A percentile compares a stretch with the other conserved stretches of the same genome.
Conservation (phyloP, 2,797 vertebrate genomes). For the Crocidura indochinensis region DNA sequence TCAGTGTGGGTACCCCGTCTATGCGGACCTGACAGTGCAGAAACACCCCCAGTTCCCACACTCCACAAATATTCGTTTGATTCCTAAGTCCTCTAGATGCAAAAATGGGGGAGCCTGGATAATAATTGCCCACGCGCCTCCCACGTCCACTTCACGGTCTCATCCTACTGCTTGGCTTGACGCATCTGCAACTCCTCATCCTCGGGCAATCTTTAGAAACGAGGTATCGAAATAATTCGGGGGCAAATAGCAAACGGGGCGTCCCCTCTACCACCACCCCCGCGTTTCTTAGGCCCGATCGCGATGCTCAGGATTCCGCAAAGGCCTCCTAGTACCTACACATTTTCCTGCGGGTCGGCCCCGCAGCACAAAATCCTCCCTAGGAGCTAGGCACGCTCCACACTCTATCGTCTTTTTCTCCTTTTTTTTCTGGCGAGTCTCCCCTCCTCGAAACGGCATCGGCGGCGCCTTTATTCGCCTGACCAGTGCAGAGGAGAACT, state of each 20-base stretch:
- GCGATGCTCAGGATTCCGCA: conserved; percentile 4
- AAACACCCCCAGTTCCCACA: conserved; percentile 6
- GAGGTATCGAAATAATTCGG: not conserved
- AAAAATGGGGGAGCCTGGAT: conserved; percentile 14
- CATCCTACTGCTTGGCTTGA: not conserved
- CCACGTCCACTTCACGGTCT: not conserved
- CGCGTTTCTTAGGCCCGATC: not conserved
- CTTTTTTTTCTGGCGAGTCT: conserved; percentile 57
- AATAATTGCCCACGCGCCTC: not conserved
- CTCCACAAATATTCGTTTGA: conserved; percentile 5
- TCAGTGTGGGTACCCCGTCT: not conserved
- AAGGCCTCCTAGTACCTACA: not conserved
- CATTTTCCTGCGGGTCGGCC: conserved; percentile 39
- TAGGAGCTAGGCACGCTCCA: conserved; percentile 73
- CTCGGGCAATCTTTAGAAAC: conserved; percentile 21
- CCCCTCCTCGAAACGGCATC: conserved; percentile 75
- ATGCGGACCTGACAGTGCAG: not conserved
- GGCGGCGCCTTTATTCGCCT: conserved; percentile 83
- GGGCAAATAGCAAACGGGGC: not conserved
- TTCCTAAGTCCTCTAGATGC: not conserved
- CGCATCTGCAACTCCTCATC: conserved; percentile 8
- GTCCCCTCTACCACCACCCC: conserved; percentile 15
- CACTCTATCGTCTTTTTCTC: conserved; percentile 68
- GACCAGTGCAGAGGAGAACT: conserved; percentile 79
- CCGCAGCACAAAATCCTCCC: conserved; percentile 31